Evolutionary conservation across 2,113 vertebrate genomes (phyloP).

Genomic region (Cacatua alba): DNA sequence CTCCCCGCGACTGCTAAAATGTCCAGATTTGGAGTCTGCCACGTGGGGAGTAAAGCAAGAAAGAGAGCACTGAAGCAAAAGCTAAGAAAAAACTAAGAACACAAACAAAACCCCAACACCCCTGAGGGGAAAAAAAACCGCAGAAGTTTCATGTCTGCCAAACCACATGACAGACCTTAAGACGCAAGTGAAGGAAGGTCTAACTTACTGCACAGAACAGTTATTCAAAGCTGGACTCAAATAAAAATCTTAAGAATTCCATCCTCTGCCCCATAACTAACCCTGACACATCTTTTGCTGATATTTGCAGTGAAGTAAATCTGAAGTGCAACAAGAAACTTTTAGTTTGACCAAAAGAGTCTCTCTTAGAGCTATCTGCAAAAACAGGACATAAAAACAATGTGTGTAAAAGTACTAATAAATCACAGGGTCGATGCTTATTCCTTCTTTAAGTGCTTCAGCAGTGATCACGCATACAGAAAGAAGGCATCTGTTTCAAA

Average conservation of each 20-base stretch:
- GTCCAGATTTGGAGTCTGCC: constrained; percentile 41
- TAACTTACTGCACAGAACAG: constrained; percentile 51
- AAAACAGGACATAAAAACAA: constrained; percentile 13
- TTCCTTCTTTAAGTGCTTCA: constrained; percentile 35
- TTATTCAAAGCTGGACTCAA: constrained; percentile 52
- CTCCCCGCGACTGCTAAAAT: neutral
- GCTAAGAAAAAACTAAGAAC: constrained; percentile 32
- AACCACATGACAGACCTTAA: constrained; percentile 58
- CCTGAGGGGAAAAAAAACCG: neutral
- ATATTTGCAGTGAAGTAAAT: neutral
- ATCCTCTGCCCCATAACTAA: constrained; percentile 33
- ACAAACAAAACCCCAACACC: constrained; percentile 32
- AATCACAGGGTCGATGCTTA: neutral
- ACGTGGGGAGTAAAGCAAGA: constrained; percentile 62
- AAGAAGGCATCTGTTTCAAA: constrained; percentile 70
- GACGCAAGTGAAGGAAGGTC: constrained; percentile 29
- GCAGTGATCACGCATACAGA: constrained; percentile 56
- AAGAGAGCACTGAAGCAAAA: constrained; percentile 53
- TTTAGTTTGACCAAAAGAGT: neutral
- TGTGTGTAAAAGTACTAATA: neutral
- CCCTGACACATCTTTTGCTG: neutral
- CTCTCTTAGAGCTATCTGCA: neutral
- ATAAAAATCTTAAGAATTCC: constrained; percentile 46
- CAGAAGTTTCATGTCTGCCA: constrained; percentile 1
- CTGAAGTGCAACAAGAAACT: neutral